Conservation (phyloP, 2,113 vertebrate species). For the Mus musculus region DNA sequence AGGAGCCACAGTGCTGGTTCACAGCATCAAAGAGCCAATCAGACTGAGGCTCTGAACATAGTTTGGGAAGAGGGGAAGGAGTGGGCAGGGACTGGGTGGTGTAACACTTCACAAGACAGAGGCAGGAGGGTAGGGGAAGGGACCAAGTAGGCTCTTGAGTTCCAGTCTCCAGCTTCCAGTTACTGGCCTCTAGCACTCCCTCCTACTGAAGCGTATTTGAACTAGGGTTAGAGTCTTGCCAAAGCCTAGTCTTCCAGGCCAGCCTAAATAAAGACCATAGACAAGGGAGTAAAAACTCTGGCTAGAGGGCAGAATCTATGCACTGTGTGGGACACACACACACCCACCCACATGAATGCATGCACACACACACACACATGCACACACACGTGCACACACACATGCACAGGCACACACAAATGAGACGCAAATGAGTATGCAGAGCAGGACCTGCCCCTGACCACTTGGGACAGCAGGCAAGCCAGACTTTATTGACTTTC, state of each 20-base stretch:
- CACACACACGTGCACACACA: not conserved
- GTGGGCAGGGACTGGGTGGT: not conserved
- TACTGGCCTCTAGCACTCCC: not conserved
- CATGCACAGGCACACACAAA: not conserved
- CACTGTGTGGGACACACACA: not conserved
- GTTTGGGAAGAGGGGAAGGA: too few species aligned
- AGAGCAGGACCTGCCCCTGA: not conserved
- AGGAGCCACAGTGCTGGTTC: not conserved
- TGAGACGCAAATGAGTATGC: not conserved
- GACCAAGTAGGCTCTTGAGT: rapidly evolving
- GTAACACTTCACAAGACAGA: not conserved
- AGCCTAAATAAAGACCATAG: not conserved
- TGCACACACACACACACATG: not conserved
- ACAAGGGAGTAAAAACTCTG: not conserved
- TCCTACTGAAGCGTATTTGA: not conserved
- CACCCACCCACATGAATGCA: not conserved
- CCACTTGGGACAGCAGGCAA: not conserved
- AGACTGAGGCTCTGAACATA: not conserved
- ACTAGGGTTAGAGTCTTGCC: not conserved
- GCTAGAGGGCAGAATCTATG: rapidly evolving
- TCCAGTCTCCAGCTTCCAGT: not conserved
- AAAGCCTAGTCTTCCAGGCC: not conserved
- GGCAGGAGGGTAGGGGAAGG: not conserved
- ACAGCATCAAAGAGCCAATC: not conserved
- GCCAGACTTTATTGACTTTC: constrained; percentile 46